Conservation (phyloP, 1,140 invertebrate genomes). For the Stegodyphus mimosarum region DNA sequence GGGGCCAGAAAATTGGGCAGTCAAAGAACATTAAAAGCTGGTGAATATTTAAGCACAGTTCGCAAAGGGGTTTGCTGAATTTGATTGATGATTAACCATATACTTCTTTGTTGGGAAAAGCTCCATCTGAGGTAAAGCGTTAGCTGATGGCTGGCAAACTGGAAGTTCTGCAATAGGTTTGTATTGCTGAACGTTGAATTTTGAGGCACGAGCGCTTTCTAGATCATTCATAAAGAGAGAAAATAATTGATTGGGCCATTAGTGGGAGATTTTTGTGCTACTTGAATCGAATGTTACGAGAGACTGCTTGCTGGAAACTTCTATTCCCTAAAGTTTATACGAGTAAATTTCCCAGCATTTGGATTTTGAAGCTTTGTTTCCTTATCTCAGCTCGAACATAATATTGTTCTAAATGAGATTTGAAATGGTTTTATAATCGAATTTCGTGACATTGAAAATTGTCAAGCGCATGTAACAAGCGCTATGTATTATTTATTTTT, state of each 20-base stretch:
- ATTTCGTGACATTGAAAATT: no score
- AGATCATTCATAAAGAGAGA: conserved; percentile 37
- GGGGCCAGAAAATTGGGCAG: conserved; percentile 36
- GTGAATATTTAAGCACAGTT: conserved; percentile 43
- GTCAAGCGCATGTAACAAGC: no score
- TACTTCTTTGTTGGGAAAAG: conserved; percentile 57
- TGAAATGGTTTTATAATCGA: no score
- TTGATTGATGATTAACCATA: conserved; percentile 50
- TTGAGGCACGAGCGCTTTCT: conserved; percentile 1
- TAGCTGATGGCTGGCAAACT: neutral
- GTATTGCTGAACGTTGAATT: conserved; percentile 18
- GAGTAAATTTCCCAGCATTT: neutral
- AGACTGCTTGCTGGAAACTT: neutral
- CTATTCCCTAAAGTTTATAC: neutral
- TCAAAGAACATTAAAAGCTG: conserved; percentile 58
- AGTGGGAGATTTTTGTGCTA: conserved; percentile 29
- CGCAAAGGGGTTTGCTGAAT: conserved; percentile 33
- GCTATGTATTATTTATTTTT: no score
- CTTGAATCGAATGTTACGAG: neutral
- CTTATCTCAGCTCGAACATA: neutral
- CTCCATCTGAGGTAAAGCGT: conserved; percentile 27
- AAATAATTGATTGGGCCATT: conserved; percentile 43
- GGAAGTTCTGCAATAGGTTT: neutral
- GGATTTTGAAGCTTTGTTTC: neutral
- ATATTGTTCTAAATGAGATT: no score